Conservation (phyloP, 2,113 vertebrate genomes). For the human region GRCh38 chr12:63923501-63924000, state of each 20-base stretch:
- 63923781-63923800: slow-evolving; percentile 2
- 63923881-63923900: too few relatives aligned
- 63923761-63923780: neutral
- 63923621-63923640: slow-evolving; percentile 44
- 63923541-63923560: slow-evolving; percentile 56
- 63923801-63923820: neutral
- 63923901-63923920: too few relatives aligned
- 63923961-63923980: too few relatives aligned
- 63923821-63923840: neutral
- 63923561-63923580: slow-evolving; percentile 53
- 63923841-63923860: neutral
- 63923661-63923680: slow-evolving; percentile 49
- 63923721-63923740: slow-evolving; percentile 16
- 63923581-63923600: slow-evolving; percentile 39
- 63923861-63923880: too few relatives aligned
- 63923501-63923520: neutral
- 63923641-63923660: slow-evolving; percentile 13
- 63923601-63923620: slow-evolving; percentile 48
- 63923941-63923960: too few relatives aligned
- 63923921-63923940: too few relatives aligned
- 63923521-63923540: slow-evolving; percentile 48
- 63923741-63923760: neutral
- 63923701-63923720: slow-evolving; percentile 36
- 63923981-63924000: too few relatives aligned
- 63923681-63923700: neutral